Evolutionary conservation across 2,888 invertebrate genomes (phyloP), one percentile per base, ranked within the genome.

Genomic region (Drosophila leonis): DNA sequence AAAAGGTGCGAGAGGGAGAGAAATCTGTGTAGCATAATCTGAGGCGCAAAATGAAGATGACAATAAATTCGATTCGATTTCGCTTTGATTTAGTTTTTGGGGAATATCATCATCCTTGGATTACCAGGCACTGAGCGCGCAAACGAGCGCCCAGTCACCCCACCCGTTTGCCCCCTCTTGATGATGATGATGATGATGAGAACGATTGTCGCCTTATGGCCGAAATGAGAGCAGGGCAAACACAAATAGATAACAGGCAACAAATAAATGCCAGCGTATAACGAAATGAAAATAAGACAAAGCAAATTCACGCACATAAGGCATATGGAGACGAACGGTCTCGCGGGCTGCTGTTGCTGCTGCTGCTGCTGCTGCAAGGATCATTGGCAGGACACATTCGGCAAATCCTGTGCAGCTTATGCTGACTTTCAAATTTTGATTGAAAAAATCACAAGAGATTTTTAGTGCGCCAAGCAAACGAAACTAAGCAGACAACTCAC

Each of bases 31-130:
- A 60, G 78, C 87, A 83, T 86, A 80, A 85, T 75, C 78, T 80
- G 70, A 86, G 89, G 88, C 89, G 69, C 83, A 88, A 90, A 86
- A 86, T 85, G 89, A 81, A 86, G 90, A 83, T 83, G 86, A 88
- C 86, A 88, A 88, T 86, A 90, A 86, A 86, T 90, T 86, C 90
- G 90, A 88, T 86, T 86, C 89, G 86, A 90, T 90, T 86, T 86
- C 77, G 79, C 83, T 90, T 90, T 86, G 90, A 86, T 86, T 90
- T 86, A 86, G 90, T 86, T 86, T 83, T 85, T 77, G 70, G 70
- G 73, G 75, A 85, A 90, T 82, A 90, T 88, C 85, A 85, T 85
- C 85, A 90, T 72, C 68, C 83, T 73, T 82, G 88, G 86, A 85
- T 90, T 85, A 90, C 90, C 67, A 60, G 42, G 39, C 70, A 65